Conservation (phyloP, 1,140 invertebrate species). For the Papilio aristodemus region DNA sequence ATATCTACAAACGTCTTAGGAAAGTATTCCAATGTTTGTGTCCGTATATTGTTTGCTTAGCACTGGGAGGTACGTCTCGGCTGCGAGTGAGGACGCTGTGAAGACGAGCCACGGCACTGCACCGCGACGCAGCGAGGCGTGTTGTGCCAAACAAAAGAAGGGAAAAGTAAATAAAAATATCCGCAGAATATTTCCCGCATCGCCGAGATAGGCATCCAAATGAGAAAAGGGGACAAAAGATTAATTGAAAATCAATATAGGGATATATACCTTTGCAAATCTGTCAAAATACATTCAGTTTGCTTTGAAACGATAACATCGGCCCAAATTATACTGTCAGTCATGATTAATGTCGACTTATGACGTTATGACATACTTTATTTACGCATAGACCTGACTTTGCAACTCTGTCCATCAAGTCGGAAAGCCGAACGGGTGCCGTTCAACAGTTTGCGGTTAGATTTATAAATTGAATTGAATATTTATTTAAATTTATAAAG, state of each 20-base stretch:
- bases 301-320: conserved; percentile 56
- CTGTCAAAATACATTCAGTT: conserved; percentile 68
- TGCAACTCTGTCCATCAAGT: conserved; percentile 42
- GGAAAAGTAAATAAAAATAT: conserved; percentile 55
- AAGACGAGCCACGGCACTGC: conserved; percentile 1
- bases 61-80: conserved; percentile 41
- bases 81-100: not conserved
- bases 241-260: conserved; percentile 75
- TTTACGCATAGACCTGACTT: conserved; percentile 46
- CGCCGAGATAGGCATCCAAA: conserved; percentile 59
- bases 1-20: conserved; percentile 10
- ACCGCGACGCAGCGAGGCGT: not conserved
- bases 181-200: conserved; percentile 44
- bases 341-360: conserved; percentile 60
- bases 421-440: conserved; percentile 3
- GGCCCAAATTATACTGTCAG: conserved; percentile 57
- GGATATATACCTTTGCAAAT: conserved; percentile 68
- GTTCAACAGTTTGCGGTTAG: not conserved
- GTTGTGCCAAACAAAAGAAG: conserved; percentile 48
- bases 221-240: conserved; percentile 67
- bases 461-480: conserved; percentile 27
- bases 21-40: conserved; percentile 57
- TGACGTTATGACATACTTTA: conserved; percentile 47
- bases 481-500: not conserved
- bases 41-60: conserved; percentile 54